These are phyloP conservation scores for Zaprionus kolodkinae DNA, from an alignment of 1,140 invertebrate species.

Conservation along the genomic window DNA sequence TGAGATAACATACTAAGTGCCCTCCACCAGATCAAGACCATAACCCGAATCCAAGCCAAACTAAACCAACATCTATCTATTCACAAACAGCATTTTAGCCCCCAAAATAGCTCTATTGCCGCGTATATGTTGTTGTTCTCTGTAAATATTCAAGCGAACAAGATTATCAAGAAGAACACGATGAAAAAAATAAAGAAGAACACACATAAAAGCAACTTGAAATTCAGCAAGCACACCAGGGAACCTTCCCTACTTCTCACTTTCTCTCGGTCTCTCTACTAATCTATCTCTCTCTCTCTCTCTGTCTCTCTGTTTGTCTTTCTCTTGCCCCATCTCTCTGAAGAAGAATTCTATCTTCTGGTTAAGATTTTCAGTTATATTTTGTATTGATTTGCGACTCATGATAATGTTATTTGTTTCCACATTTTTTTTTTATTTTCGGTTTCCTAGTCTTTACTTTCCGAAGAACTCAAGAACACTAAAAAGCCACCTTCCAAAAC, in stretches of 20 bases:
- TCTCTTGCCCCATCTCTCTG: conserved; percentile 30
- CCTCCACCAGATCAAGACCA: conserved; percentile 4
- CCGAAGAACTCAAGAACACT: conserved; percentile 26
- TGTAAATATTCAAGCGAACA: conserved; percentile 58
- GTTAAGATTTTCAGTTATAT: conserved; percentile 12
- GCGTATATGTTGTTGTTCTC: conserved; percentile 84
- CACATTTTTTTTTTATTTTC: conserved; percentile 10
- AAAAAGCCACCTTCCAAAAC: conserved; percentile 25
- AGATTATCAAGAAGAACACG: conserved; percentile 40
- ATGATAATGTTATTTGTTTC: conserved; percentile 5
- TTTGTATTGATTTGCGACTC: conserved; percentile 24
- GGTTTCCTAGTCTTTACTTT: conserved; percentile 12
- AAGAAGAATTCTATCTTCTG: not conserved
- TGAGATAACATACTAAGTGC: conserved; percentile 19
- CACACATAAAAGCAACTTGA: conserved; percentile 67
- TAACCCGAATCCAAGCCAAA: conserved; percentile 22
- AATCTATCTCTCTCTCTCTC: conserved; percentile 28
- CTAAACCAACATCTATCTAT: conserved; percentile 28
- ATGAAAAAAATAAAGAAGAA: conserved; percentile 13
- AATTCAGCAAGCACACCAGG: conserved; percentile 69
- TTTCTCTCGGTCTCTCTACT: conserved; percentile 30
- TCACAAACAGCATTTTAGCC: conserved; percentile 57
- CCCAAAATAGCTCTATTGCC: conserved; percentile 82
- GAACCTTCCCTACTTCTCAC: conserved; percentile 41
- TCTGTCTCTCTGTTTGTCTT: conserved; percentile 37